Conservation (phyloP, 2,113 vertebrate genomes). For the Carettochelys insculpta region DNA sequence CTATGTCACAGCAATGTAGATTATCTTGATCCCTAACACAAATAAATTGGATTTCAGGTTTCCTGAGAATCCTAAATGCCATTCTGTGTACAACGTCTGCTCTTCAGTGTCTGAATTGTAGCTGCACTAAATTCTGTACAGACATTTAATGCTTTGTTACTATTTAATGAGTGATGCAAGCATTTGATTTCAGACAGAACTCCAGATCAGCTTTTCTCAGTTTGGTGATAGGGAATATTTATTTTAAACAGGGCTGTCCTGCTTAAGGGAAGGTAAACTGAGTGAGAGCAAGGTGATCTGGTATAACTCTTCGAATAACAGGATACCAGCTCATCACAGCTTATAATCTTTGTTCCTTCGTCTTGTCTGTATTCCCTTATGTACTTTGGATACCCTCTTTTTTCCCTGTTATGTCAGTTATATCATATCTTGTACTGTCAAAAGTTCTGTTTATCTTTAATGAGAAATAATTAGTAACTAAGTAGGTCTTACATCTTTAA, state of each 20-base stretch:
- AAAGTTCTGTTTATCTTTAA: not conserved
- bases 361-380: not conserved
- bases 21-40: too few relatives aligned
- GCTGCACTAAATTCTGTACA: not conserved
- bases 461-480: constrained; percentile 36
- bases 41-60: not conserved
- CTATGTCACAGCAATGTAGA: too few relatives aligned
- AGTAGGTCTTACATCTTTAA: not conserved
- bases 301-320: not conserved
- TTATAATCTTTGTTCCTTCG: not conserved
- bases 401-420: not conserved
- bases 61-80: not conserved
- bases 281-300: not conserved
- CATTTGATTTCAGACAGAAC: not conserved
- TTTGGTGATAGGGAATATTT: not conserved
- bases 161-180: not conserved
- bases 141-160: not conserved
- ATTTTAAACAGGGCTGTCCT: not conserved
- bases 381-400: not conserved
- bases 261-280: not conserved
- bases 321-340: not conserved
- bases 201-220: not conserved
- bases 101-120: accelerated
- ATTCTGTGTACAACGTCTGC: not conserved
- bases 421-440: not conserved